phyloP scores from a whole-genome alignment of 2,113 vertebrate genomes.

The Paramormyrops kingsleyae region DNA sequence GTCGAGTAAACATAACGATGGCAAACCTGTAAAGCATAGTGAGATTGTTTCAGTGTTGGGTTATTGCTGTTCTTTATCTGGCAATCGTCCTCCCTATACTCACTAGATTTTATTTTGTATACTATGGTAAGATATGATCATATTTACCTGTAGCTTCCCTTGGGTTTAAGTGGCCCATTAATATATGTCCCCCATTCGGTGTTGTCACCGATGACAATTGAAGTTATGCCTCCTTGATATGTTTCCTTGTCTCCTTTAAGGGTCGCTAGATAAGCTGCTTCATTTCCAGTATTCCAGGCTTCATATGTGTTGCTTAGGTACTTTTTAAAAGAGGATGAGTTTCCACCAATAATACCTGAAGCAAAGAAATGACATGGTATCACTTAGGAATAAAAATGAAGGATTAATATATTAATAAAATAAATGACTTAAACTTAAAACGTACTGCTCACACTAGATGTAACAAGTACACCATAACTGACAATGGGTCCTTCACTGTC shows the following conservation, averaged over 20 bases:
- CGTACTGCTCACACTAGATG: not conserved
- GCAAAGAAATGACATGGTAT: not conserved
- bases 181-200: slow-evolving; percentile 6
- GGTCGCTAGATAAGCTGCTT: not conserved
- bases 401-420: not conserved
- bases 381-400: not conserved
- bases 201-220: slow-evolving; percentile 30
- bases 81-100: not conserved
- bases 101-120: not conserved
- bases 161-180: slow-evolving; percentile 39
- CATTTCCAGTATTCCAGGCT: slow-evolving; percentile 17
- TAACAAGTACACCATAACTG: not conserved
- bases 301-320: slow-evolving; percentile 12
- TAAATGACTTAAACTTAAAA: not conserved
- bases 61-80: not conserved
- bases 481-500: not conserved
- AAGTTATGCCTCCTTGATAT: not conserved
- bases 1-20: slow-evolving; percentile 31
- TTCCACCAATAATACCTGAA: slow-evolving; percentile 8
- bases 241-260: not conserved
- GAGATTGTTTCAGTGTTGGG: not conserved
- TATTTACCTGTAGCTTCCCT: slow-evolving; percentile 44
- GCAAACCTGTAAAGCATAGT: slow-evolving; percentile 17
- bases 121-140: not conserved
- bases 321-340: not conserved